These are phyloP conservation scores for Drosophila hawaiiensis DNA, from an alignment of 2,888 invertebrate species.

Conservation along the genomic window DNA sequence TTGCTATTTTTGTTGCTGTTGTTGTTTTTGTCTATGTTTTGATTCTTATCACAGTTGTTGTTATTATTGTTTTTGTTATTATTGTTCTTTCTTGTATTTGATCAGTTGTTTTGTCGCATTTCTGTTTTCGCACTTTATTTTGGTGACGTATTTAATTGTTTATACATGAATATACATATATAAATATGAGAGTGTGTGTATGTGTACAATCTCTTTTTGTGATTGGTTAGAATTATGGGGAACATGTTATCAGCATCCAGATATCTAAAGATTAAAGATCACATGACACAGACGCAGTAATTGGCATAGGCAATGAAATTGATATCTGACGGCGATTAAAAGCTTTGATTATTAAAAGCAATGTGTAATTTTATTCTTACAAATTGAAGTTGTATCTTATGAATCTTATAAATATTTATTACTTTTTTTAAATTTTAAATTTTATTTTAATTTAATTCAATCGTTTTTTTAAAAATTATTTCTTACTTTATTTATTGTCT, in stretches of 20 bases:
- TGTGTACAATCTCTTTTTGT: slow-evolving; percentile 19
- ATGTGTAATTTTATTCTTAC: not conserved
- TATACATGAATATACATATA: not conserved
- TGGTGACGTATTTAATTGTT: slow-evolving; percentile 35
- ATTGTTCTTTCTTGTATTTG: slow-evolving; percentile 37
- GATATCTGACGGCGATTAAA: slow-evolving; percentile 1
- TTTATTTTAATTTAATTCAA: too few species aligned
- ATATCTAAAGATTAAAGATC: slow-evolving; percentile 31
- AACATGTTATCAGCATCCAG: slow-evolving; percentile 14
- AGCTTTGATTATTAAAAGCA: not conserved
- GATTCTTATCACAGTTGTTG: slow-evolving; percentile 40
- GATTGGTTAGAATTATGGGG: slow-evolving; percentile 56
- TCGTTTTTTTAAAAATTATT: too few species aligned
- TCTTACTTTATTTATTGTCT: too few species aligned
- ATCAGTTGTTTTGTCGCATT: slow-evolving; percentile 44
- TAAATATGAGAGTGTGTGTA: not conserved
- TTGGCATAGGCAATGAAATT: slow-evolving; percentile 13
- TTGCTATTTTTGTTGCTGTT: slow-evolving; percentile 2
- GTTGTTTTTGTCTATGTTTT: slow-evolving; percentile 34
- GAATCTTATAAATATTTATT: too few species aligned
- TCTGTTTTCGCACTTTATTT: slow-evolving; percentile 30
- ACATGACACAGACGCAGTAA: slow-evolving; percentile 24
- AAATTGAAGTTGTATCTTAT: not conserved
- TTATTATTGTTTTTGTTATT: slow-evolving; percentile 10
- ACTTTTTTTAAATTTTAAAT: too few species aligned